Conservation (phyloP, 2,113 vertebrate species). For the Balaeniceps rex region DNA sequence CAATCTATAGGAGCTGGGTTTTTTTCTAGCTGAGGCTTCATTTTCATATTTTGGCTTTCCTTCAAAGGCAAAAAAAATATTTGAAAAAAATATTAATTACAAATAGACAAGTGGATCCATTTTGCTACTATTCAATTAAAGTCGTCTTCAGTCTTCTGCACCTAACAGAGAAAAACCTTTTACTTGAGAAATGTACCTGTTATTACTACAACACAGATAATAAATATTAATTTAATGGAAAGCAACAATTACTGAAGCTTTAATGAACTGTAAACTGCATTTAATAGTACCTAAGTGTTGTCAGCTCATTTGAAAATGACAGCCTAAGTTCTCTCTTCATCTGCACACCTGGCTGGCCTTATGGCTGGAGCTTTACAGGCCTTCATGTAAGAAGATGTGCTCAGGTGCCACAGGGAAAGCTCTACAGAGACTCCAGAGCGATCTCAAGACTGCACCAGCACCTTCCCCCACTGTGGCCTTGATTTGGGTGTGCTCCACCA, state of each 20-base stretch:
- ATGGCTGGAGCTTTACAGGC: background rate
- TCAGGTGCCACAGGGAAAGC: background rate
- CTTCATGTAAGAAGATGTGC: background rate
- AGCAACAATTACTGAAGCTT: background rate
- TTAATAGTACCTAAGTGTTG: background rate
- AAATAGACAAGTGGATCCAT: background rate
- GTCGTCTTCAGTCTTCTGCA: background rate
- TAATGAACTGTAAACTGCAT: background rate
- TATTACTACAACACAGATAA: background rate
- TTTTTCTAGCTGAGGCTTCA: too few relatives aligned
- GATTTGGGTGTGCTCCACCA: rapidly evolving
- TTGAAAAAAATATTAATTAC: too few relatives aligned
- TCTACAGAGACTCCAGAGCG: background rate
- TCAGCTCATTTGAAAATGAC: background rate
- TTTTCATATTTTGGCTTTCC: too few relatives aligned
- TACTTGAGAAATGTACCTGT: background rate
- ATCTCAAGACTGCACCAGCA: background rate
- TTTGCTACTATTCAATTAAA: background rate
- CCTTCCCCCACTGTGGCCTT: background rate
- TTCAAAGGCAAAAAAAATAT: too few relatives aligned
- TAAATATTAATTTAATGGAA: background rate
- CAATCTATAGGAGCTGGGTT: background rate
- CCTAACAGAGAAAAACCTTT: background rate
- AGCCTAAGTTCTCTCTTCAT: background rate
- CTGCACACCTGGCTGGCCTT: background rate